phyloP scores from a whole-genome alignment of 2,797 vertebrate genomes.

The Microctenopoma steveboyesi region DNA sequence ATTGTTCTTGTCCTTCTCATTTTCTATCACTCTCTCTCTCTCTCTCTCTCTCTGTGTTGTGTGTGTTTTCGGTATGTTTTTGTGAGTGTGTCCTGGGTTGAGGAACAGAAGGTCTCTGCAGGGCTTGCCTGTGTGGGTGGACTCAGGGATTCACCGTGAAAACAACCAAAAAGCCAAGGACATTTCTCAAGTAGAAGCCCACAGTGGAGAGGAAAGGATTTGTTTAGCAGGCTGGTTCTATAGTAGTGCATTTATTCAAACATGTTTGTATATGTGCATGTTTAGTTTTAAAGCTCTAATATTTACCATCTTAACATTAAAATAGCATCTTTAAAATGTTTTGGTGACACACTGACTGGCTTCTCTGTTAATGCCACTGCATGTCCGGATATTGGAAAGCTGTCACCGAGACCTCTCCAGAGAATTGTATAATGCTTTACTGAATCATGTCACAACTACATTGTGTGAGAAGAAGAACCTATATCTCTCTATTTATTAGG shows the following conservation, averaged over 20 bases:
- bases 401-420: no score
- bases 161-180: constrained; percentile 85
- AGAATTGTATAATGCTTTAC: background rate
- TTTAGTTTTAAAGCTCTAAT: background rate
- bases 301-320: no score
- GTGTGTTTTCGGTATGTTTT: constrained; percentile 29
- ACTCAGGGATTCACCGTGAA: constrained; percentile 87
- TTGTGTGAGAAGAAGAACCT: no score
- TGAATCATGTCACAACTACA: background rate
- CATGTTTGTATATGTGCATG: constrained; percentile 5
- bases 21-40: constrained; percentile 29
- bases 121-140: constrained; percentile 86
- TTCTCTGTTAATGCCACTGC: no score
- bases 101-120: constrained; percentile 89
- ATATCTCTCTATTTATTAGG: no score
- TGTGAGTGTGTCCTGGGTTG: constrained; percentile 73
- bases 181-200: constrained; percentile 80
- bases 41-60: constrained; percentile 1
- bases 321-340: no score
- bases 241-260: constrained; percentile 28
- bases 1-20: constrained; percentile 42
- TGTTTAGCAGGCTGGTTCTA: constrained; percentile 4
- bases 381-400: no score
- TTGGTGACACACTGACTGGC: no score
- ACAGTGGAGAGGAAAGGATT: constrained; percentile 35